Conservation (phyloP, 2,888 invertebrate species). For the Slavum lentiscoides region DNA sequence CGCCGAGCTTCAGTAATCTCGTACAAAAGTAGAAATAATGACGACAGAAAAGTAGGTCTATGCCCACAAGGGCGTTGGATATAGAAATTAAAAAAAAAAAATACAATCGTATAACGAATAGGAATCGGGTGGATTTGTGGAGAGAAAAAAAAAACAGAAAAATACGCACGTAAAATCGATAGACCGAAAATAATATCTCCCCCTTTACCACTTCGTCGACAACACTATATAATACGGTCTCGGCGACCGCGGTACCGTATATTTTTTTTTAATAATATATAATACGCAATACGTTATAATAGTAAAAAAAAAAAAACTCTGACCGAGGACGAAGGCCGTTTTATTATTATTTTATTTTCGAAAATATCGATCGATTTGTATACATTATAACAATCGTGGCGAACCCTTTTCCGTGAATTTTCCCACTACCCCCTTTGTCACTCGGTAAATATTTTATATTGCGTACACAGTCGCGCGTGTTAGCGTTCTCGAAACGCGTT, state of each 20-base stretch:
- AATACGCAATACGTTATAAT: too few species aligned
- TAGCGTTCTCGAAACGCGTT: too few species aligned
- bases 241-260: not conserved
- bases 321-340: too few species aligned
- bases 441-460: too few species aligned
- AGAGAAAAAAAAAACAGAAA: not conserved
- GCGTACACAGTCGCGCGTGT: too few species aligned
- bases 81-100: not conserved
- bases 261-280: too few species aligned
- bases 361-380: not conserved
- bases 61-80: not conserved
- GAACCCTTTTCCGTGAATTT: not conserved
- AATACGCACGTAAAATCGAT: slow-evolving; percentile 16
- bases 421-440: too few species aligned
- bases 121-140: not conserved
- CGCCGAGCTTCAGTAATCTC: slow-evolving; percentile 15
- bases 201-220: not conserved
- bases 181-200: slow-evolving; percentile 5
- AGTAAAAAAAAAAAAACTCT: too few species aligned
- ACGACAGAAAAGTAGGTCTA: not conserved
- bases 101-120: not conserved
- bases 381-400: not conserved
- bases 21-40: not conserved
- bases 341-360: too few species aligned
- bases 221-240: too few species aligned